Conservation (phyloP, 92 coral and sea anemone species). For the Pocillopora meandrina region DNA sequence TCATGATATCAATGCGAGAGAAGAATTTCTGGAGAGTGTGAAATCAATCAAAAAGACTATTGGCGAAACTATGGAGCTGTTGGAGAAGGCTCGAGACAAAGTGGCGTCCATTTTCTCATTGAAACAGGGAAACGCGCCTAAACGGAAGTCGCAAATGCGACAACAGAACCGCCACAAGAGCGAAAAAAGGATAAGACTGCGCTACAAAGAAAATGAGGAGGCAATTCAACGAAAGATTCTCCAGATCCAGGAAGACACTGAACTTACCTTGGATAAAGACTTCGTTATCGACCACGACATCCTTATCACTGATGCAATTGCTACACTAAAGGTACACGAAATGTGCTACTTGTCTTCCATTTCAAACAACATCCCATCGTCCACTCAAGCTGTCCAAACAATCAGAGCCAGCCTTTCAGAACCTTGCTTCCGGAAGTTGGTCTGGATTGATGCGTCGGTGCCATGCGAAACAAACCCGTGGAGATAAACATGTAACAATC, state of each 20-base stretch:
- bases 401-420: conserved; percentile 53
- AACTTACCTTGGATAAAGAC: conserved; percentile 52
- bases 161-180: conserved; percentile 64
- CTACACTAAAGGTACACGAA: conserved; percentile 46
- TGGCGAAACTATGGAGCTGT: conserved; percentile 64
- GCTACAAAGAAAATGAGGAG: conserved; percentile 45
- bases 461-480: conserved; percentile 42
- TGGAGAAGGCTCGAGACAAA: conserved; percentile 66
- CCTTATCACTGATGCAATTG: conserved; percentile 50
- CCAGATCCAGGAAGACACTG: conserved; percentile 54
- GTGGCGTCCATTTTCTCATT: conserved; percentile 54
- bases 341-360: conserved; percentile 43
- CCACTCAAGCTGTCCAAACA: conserved; percentile 53
- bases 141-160: conserved; percentile 59
- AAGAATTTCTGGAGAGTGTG: conserved; percentile 48
- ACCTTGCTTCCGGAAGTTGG: conserved; percentile 50
- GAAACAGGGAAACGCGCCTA: conserved; percentile 53
- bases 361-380: conserved; percentile 46
- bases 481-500: conserved; percentile 40
- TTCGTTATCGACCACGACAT: conserved; percentile 54
- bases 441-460: conserved; percentile 31
- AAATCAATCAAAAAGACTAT: conserved; percentile 41
- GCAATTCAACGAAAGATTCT: conserved; percentile 58
- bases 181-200: conserved; percentile 55
- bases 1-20: conserved; percentile 30